Base-by-base conservation (phyloP, 2,888 invertebrate species). In the Pherbina coryleti region DNA sequence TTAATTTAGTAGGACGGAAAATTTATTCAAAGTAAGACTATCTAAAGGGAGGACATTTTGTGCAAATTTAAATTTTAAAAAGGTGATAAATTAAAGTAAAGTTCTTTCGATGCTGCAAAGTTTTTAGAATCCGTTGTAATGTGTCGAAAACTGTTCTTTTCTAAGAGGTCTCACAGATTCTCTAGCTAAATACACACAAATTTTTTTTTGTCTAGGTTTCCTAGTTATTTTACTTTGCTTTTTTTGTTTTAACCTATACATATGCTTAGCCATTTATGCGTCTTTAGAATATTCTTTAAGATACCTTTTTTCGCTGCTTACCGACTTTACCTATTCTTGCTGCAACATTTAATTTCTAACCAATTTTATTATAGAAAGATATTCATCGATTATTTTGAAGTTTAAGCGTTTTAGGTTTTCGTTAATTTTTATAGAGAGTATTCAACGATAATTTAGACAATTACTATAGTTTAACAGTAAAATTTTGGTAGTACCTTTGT, bases 371-470 rank as follows among this genome's bases (percentile, higher is more conserved):
- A 60, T 28, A 60, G 57, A 60, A 25, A 60, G 19, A 22, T 22
- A 25, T 11, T 60, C 57, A 19, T 60, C 57, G 57, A 60, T 60
- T 25, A 60, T 60, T 60, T 67, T 67, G 34, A 67, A 37, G 67
- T 14, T 53, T 64, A 74, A 74, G 74, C 74, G 74, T 66, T 74
- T 74, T 74, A 64, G 53, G 74, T 74, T 74, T 74, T 74, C 74
- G 51, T 53, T 73, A 62, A 55, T 37, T 62, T 49, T 28, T 64
- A 57, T 57, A 44, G 53, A 44, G 74, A 19, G 22, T 14, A 37
- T 64, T 74, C 19, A 34, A 57, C 25, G 72, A 64, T 74, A 74
- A 74, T 64, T 66, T 74, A 74, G 74, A 74, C 74, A 74, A 51
- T 74, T 74, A 74, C 51, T 74, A 53, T 31, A 62, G 49, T 49